phyloP scores from a whole-genome alignment of 1,140 invertebrate genomes.

The Batillaria attramentaria region DNA sequence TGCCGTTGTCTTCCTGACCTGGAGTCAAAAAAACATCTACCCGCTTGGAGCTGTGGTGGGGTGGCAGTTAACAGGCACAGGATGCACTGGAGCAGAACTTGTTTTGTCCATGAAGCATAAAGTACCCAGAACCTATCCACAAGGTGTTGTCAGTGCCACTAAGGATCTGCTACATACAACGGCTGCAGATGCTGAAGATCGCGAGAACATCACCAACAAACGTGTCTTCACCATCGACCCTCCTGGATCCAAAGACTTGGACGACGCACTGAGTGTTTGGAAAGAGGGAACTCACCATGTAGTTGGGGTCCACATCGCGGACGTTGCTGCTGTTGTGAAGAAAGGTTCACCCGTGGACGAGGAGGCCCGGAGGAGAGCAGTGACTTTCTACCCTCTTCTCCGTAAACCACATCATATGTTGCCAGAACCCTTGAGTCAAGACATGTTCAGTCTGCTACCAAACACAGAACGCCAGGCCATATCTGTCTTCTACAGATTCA shows the following conservation, averaged over 20 bases:
- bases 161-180: not conserved
- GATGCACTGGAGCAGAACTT: slow-evolving; percentile 29
- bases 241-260: slow-evolving; percentile 97
- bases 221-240: slow-evolving; percentile 97
- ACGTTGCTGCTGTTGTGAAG: slow-evolving; percentile 62
- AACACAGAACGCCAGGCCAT: slow-evolving; percentile 56
- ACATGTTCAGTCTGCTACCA: slow-evolving; percentile 69
- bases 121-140: slow-evolving; percentile 32
- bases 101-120: slow-evolving; percentile 46
- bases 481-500: slow-evolving; percentile 56
- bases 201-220: slow-evolving; percentile 75
- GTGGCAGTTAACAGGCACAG: slow-evolving; percentile 31
- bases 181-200: not conserved
- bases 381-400: slow-evolving; percentile 63
- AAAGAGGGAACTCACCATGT: slow-evolving; percentile 32
- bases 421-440: slow-evolving; percentile 65
- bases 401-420: slow-evolving; percentile 68
- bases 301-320: slow-evolving; percentile 68
- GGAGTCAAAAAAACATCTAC: slow-evolving; percentile 38
- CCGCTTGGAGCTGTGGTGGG: slow-evolving; percentile 51
- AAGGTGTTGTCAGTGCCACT: slow-evolving; percentile 16
- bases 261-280: slow-evolving; percentile 90
- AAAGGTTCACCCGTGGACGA: slow-evolving; percentile 55
- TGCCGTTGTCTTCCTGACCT: slow-evolving; percentile 47
- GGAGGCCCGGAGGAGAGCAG: slow-evolving; percentile 62